Base-by-base conservation (phyloP, 92 coral and sea anemone species). In the Muricea muricata region DNA sequence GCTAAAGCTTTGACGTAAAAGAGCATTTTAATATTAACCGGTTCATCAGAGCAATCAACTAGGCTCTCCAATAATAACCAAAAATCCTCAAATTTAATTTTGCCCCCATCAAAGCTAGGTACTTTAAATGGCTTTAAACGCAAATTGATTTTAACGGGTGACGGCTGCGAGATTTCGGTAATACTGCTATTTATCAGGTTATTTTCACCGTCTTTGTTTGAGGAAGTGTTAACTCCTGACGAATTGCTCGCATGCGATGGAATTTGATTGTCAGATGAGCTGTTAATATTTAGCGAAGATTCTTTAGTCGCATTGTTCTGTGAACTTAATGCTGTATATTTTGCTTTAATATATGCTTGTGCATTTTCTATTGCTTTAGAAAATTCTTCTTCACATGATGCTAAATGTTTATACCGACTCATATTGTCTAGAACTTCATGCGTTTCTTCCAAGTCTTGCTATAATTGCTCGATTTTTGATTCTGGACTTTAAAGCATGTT, bases 331-430 rank as follows among this genome's bases (percentile, higher is more conserved):
- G 58, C 18, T 50, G 3, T 20, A 50, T 50, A 50, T 20, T 50
- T 50, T 6, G n/a, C 58, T 50, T 50, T 50, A 50, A 50, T 45
- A 14, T 45, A 45, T 7, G 52, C 14, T 45, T 50, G 70, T 11
- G 70, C 70, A 24, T 63, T 12, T 63, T 63, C 70, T 24, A 63
- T 63, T 24, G 70, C 37, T 33, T 30, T 30, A 63, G 37, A n/a
- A 63, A 63, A 1, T 23, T 63, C 37, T 63, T 30, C 70, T 30
- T 63, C 21, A 55, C 63, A 2, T 29, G 63, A 55, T 55, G n/a
- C 63, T n/a, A 24, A n/a, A 8, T 55, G 63, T 24, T 55, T 55
- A 30, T 26, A 65, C 45, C 7, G 73, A 65, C 14, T 65, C 14
- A 65, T 30, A 2, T 65, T 11, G 47, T 67, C 73, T 46, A 30